Conservation (phyloP, 2,797 vertebrate species). For the Trichosurus vulpecula region DNA sequence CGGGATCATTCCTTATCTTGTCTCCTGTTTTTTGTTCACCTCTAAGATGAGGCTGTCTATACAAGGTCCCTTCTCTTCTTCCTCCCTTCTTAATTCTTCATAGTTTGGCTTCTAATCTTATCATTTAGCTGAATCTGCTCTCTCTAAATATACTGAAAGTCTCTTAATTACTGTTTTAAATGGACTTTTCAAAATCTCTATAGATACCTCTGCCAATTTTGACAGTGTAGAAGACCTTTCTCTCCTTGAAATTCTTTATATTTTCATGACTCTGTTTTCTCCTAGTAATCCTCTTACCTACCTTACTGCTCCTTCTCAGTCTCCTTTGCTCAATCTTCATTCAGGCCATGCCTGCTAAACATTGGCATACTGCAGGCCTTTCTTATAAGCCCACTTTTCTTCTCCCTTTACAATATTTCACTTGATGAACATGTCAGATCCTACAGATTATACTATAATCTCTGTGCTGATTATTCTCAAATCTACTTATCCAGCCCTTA, state of each 20-base stretch:
- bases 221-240: neutral
- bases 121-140: neutral
- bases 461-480: neutral
- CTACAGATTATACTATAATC: neutral
- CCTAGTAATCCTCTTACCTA: neutral
- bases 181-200: neutral
- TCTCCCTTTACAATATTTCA: too few species aligned
- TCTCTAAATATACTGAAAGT: neutral
- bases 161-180: neutral
- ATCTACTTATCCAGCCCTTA: neutral
- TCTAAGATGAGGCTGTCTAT: neutral
- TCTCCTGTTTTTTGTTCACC: neutral
- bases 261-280: neutral
- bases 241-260: neutral
- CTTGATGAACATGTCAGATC: neutral
- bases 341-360: neutral
- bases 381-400: too few species aligned
- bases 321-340: neutral
- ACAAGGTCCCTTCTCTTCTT: neutral
- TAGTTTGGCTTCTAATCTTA: neutral
- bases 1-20: neutral
- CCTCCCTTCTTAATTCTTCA: neutral
- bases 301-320: neutral
- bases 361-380: neutral
- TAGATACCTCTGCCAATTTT: neutral